Evolutionary conservation across 2,888 invertebrate species (phyloP), one percentile per base, ranked within the genome.

Genomic region (Epinotia demarniana): DNA sequence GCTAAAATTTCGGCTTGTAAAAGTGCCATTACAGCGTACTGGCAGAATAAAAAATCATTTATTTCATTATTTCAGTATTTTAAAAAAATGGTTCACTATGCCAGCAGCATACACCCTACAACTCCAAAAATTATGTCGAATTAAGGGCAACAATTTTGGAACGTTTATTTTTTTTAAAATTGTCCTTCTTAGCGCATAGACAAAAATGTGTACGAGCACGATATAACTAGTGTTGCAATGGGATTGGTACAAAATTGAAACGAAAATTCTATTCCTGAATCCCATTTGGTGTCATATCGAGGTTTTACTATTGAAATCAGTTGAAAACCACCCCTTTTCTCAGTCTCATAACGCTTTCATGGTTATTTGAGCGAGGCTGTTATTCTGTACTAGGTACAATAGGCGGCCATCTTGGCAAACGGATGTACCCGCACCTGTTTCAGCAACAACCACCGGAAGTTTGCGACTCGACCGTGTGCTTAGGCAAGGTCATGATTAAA

Each of bases 331-430:
- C 66, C 53, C 53, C 18, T 18, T 66, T n/a, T 13, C 33, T 27
- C 18, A 39, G 19, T n/a, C 11, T 58, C 12, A 16, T 18, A 67
- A 55, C 3, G 67, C 67, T 55, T 55, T 33, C 18, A 67, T 18
- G 33, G 60, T 46, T 19, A 64, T 63, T 63, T 43, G 58, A 23
- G 27, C 43, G 8, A 19, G 57, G 13, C 13, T 9, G 57, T 64
- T 57, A 64, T 33, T 72, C 57, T 63, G 8, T 62, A 61, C 53
- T n/a, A 53, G n/a, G 53, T 53, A 53, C n/a, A 73, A 55, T 33
- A 18, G 61, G 13, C 73, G 62, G 73, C 73, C 73, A 73, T 73
- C 68, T 68, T 73, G 68, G n/a, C 19, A 62, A 49, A 19, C 68
- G 73, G 68, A 73, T 18, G 62, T n/a, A 49, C 39, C 61, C 53